Base-by-base conservation (phyloP, 1,140 invertebrate species). In the Trissolcus basalis region DNA sequence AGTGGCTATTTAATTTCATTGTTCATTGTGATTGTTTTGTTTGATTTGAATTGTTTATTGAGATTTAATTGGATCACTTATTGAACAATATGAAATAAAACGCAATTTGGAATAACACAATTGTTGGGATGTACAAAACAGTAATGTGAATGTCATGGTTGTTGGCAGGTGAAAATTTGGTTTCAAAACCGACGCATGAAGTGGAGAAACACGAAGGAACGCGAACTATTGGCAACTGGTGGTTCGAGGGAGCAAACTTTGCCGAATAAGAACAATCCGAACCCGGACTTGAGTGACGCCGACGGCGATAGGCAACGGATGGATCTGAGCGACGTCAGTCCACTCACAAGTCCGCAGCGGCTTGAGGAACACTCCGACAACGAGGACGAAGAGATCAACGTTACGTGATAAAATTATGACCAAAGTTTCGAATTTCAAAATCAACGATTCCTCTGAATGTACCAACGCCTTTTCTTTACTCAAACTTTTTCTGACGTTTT, bases 171-270 rank as follows among this genome's bases (percentile, higher is more conserved):
- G 63, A 97, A 97, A 90, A 97, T 97, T 68, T 97, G 96, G 96
- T 97, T 97, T 86, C 96, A 98, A 91, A 98, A 97, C 84, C 91
- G 96, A 0, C 92, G 96, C 50, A 98, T 97, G 96, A 98, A 98
- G 86, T 98, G 96, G 96, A 90, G 97, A 7, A 99, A 99, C 86
- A 97, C 96, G 7, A 99, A 98, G 87, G 97, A 99, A 85, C 90
- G 97, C 12, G 97, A 99, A 87, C 90, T 99, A 0, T 88, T 99
- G 45, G 97, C 97, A 3, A 93, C 92, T 13, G 97, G 97, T 0
- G 97, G 97, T 4, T 96, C 95, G 7, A 90, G 97, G 13, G 97
- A 98, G 82, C 96, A 98, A 85, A 98, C 97, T 0, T 89, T 98
- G 19, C 97, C 97, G 0, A 98, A 96, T 85, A 98, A 98, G 86